These are phyloP conservation scores for Schmidtea mediterranea DNA, from an alignment of 1,140 invertebrate genomes.

Conservation along the genomic window DNA sequence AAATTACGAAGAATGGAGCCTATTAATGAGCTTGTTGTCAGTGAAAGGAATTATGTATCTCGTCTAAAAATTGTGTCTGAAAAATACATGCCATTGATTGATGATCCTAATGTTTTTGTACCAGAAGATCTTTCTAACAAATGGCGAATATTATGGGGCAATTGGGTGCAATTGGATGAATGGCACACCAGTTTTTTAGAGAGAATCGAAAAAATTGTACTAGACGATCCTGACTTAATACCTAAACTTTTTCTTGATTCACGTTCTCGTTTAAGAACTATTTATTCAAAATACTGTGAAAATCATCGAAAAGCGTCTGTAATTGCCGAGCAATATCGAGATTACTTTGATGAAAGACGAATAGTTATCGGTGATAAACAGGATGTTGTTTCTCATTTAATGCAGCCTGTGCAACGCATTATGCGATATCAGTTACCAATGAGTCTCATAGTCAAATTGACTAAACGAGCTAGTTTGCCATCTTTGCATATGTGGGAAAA, in stretches of 20 bases:
- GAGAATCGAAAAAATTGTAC: neutral
- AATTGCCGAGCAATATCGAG: slow-evolving; percentile 1
- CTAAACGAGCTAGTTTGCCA: neutral
- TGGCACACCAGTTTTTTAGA: neutral
- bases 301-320: slow-evolving; percentile 1
- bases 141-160: slow-evolving; percentile 5
- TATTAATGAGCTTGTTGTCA: neutral
- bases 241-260: neutral
- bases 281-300: slow-evolving; percentile 5
- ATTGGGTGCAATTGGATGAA: slow-evolving; percentile 1
- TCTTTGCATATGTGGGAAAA: neutral
- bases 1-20: neutral
- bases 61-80: neutral
- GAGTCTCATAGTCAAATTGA: neutral
- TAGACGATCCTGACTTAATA: neutral
- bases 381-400: slow-evolving; percentile 4
- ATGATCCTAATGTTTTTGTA: neutral
- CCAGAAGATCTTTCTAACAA: neutral
- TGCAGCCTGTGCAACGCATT: slow-evolving; percentile 2
- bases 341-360: slow-evolving; percentile 1
- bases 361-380: neutral
- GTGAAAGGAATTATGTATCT: neutral
- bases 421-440: slow-evolving; percentile 5
- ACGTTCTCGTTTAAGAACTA: neutral
- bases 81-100: neutral